Evolutionary conservation across 2,797 vertebrate species (phyloP).

Genomic region (Eospalax fontanierii): DNA sequence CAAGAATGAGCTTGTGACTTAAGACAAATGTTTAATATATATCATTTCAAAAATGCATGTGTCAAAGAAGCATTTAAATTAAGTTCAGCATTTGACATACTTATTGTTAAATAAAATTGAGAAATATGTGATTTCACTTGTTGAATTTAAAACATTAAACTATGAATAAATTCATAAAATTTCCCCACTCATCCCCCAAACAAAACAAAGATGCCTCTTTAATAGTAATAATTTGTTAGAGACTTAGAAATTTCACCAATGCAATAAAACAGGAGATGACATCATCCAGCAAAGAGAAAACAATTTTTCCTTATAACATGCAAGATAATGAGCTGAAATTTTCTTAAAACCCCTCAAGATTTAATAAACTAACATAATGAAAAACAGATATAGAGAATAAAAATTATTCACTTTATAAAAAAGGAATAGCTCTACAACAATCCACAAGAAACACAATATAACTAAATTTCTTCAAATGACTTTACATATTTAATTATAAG

Average conservation of each 20-base stretch:
- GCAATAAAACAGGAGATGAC: conserved; percentile 27
- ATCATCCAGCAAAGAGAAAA: conserved; percentile 19
- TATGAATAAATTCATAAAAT: conserved; percentile 17
- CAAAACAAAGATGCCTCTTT: conserved; percentile 17
- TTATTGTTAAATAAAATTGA: conserved; percentile 54
- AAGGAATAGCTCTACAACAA: not conserved
- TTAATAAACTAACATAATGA: conserved; percentile 36
- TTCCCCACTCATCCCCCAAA: conserved; percentile 21
- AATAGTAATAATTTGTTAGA: conserved; percentile 25
- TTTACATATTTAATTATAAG: conserved; percentile 16
- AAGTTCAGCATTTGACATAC: conserved; percentile 36
- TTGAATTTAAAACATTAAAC: conserved; percentile 43
- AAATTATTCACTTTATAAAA: conserved; percentile 27
- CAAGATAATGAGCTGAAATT: conserved; percentile 26
- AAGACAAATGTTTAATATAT: conserved; percentile 45
- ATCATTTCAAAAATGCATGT: not conserved
- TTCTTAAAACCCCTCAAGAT: conserved; percentile 20
- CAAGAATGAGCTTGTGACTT: conserved; percentile 20
- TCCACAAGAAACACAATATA: not conserved
- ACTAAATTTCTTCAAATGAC: conserved; percentile 19
- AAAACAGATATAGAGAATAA: conserved; percentile 26
- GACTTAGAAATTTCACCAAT: not conserved
- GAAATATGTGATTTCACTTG: conserved; percentile 17
- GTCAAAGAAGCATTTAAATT: not conserved
- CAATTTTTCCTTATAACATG: conserved; percentile 20